Base-by-base conservation (phyloP, 2,797 vertebrate genomes). In the Sebastiscus tertius region DNA sequence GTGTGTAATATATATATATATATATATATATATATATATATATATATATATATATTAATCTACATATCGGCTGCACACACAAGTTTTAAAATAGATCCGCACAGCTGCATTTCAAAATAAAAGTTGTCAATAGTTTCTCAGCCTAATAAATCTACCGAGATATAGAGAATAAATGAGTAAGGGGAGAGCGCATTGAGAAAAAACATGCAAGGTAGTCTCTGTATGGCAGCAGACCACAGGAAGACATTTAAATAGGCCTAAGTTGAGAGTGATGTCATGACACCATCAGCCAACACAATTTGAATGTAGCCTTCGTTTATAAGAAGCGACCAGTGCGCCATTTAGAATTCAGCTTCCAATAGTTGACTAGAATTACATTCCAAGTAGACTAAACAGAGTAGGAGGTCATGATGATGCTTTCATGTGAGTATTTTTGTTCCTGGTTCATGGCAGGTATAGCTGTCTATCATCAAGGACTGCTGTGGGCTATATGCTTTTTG, bases 231-330 rank as follows among this genome's bases (percentile, higher is more conserved):
- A 58, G 31, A 84, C 66, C 79, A 73, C 81, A 89, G 78, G 89
- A 69, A 85, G 88, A 88, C 85, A 94, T 94, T 94, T 95, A 94
- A 94, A 94, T 93, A 80, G 81, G 75, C 68, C 83, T 84, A 86
- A 72, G 77, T 88, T 88, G 71, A 72, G 8, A 77, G 93, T 95
- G 93, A 95, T 95, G 95, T 95, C 95, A 96, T 84, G 46, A 77
- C 65, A 81, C 54, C 86, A 90, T 85, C 92, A 94, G 90, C 89
- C 93, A 83, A 72, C 91, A 89, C 91, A 94, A 94, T 94, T 93
- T 94, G 85, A 92, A 93, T 94, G 88, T 77, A 88, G 75, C 65
- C 66, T 49, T 27, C 70, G 88, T 93, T 94, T 94, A 94, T 94
- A 94, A 94, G 85, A 87, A 79, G 84, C 82, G 85, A 81, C 54